phyloP scores from a whole-genome alignment of 2,113 vertebrate species.

The Dissostichus mawsoni region DNA sequence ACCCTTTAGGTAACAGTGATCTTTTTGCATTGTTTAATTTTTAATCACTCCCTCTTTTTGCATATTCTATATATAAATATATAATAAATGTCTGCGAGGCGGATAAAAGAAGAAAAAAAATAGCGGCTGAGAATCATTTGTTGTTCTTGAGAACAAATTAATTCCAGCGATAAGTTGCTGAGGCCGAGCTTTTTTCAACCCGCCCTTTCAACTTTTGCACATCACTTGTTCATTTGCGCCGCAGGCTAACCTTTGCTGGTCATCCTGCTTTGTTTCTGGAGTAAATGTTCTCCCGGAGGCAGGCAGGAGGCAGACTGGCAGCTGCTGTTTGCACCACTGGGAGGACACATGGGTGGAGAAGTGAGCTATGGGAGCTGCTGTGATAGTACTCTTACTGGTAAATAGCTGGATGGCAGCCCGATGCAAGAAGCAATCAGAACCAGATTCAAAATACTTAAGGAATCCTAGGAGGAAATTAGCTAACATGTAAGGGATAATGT shows the following conservation, averaged over 20 bases:
- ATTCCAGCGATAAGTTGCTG: constrained; percentile 79
- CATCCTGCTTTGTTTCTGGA: constrained; percentile 72
- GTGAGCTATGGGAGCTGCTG: background rate
- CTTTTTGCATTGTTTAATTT: constrained; percentile 88
- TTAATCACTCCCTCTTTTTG: constrained; percentile 86
- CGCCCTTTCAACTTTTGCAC: constrained; percentile 47
- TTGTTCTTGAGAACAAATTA: constrained; percentile 84
- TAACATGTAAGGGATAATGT: too few relatives aligned
- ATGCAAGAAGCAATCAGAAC: background rate
- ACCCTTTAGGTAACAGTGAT: constrained; percentile 87
- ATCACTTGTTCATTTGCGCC: constrained; percentile 76
- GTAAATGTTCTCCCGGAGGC: constrained; percentile 65
- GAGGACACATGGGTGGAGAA: constrained; percentile 1
- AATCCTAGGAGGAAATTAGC: too few relatives aligned
- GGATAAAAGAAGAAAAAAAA: constrained; percentile 81
- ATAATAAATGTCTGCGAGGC: constrained; percentile 86
- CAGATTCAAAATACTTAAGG: too few relatives aligned
- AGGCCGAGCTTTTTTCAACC: constrained; percentile 67
- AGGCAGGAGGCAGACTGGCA: constrained; percentile 30
- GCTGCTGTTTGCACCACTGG: constrained; percentile 8
- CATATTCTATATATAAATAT: constrained; percentile 88
- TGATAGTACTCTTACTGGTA: background rate
- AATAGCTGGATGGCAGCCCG: background rate
- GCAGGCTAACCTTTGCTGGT: constrained; percentile 68
- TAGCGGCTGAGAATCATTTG: constrained; percentile 79